Conservation (phyloP, 2,888 invertebrate species). For the Mythimna ferrago region DNA sequence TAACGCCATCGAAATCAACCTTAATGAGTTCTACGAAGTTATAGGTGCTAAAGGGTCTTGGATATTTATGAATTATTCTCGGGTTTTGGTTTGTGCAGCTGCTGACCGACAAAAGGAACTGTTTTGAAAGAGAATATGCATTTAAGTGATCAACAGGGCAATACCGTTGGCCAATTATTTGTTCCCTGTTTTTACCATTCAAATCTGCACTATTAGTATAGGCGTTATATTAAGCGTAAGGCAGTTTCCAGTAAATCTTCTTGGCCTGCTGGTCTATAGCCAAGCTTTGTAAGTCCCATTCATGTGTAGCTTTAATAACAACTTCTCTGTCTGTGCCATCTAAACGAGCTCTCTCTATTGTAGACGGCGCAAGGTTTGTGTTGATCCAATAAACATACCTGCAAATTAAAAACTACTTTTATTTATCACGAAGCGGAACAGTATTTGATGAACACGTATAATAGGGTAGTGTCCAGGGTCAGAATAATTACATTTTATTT, state of each 20-base stretch:
- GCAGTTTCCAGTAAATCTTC: not conserved
- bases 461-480: no score
- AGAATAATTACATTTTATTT: no score
- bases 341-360: conserved; percentile 3
- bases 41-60: no score
- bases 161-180: no score
- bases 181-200: not conserved
- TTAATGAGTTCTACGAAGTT: no score
- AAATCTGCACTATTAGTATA: not conserved
- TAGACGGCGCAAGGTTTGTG: not conserved
- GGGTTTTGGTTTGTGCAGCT: no score
- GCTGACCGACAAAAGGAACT: no score
- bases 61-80: no score
- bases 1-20: no score
- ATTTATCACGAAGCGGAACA: not conserved
- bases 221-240: not conserved
- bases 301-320: not conserved
- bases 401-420: not conserved
- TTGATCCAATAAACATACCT: conserved; percentile 9
- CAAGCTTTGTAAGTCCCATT: not conserved
- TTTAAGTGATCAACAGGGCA: no score
- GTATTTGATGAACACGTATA: not conserved
- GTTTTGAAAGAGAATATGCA: no score
- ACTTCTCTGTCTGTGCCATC: not conserved
- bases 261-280: not conserved